Evolutionary conservation across 2,888 invertebrate genomes (phyloP).

Genomic region (Dryobotodes eremita): DNA sequence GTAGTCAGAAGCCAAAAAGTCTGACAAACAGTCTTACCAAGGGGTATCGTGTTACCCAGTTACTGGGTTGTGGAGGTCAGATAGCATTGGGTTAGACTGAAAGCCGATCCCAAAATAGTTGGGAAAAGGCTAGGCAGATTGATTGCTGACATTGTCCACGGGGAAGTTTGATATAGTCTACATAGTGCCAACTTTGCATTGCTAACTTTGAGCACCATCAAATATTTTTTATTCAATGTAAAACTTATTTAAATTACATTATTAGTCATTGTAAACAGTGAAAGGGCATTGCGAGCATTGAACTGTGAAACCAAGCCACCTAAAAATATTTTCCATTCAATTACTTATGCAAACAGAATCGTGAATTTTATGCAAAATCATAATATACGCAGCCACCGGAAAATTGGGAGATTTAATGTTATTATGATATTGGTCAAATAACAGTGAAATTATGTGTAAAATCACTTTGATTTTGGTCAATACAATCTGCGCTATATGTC

Average conservation of each 20-base stretch:
- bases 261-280: constrained; percentile 46
- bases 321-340: constrained; percentile 71
- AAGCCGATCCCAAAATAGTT: too few relatives aligned
- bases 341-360: constrained; percentile 71
- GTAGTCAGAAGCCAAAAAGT: too few relatives aligned
- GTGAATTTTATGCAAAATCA: constrained; percentile 70
- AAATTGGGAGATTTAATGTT: constrained; percentile 67
- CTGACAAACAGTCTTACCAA: too few relatives aligned
- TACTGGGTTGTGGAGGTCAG: too few relatives aligned
- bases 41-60: too few relatives aligned
- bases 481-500: neutral
- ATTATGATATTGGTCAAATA: constrained; percentile 56
- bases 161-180: too few relatives aligned
- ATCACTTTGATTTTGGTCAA: constrained; percentile 9
- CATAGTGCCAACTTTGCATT: too few relatives aligned
- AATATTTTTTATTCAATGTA: neutral
- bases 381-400: constrained; percentile 65
- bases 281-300: constrained; percentile 51
- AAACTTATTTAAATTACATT: constrained; percentile 43
- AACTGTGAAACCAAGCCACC: constrained; percentile 52
- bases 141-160: too few relatives aligned
- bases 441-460: constrained; percentile 37
- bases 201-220: too few relatives aligned
- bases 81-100: too few relatives aligned
- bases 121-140: too few relatives aligned